Percentiles rank a stretch among this genome's conserved stretches.
Evolutionary conservation across 1,140 invertebrate genomes (phyloP).

Genomic region (Wasmannia auropunctata): DNA sequence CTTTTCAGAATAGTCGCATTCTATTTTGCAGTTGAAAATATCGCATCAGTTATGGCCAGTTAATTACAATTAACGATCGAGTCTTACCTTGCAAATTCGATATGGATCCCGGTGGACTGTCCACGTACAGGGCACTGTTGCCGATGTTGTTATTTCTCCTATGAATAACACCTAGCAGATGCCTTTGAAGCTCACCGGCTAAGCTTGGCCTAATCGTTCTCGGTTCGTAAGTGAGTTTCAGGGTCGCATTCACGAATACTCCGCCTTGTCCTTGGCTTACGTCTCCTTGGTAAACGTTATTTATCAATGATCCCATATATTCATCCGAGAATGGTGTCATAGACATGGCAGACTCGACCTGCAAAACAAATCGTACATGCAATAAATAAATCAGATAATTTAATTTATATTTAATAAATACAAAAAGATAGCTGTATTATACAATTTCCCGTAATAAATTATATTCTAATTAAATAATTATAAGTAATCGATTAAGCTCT

Average conservation of each 20-base stretch:
- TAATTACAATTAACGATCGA: background rate
- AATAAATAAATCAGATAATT: background rate
- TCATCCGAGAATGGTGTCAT: conserved; percentile 95
- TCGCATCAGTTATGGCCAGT: background rate
- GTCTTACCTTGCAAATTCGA: conserved; percentile 88
- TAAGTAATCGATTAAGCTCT: background rate
- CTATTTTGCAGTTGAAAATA: background rate
- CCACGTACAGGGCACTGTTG: conserved; percentile 93
- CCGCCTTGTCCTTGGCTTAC: conserved; percentile 88
- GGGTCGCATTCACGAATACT: conserved; percentile 93
- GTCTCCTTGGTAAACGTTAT: conserved; percentile 92
- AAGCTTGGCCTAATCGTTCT: conserved; percentile 89
- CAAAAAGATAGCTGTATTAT: background rate
- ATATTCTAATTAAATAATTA: background rate
- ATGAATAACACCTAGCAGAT: conserved; percentile 93
- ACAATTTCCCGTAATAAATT: background rate
- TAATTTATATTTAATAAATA: background rate
- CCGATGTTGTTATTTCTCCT: conserved; percentile 94
- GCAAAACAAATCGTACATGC: background rate
- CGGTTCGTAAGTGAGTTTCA: conserved; percentile 87
- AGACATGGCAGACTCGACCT: conserved; percentile 95
- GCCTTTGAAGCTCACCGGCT: conserved; percentile 91
- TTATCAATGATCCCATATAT: conserved; percentile 92
- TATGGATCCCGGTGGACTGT: conserved; percentile 91
- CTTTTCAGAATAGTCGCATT: background rate